Base-by-base conservation (phyloP, 2,888 invertebrate genomes). In the Harmothoe impar region DNA sequence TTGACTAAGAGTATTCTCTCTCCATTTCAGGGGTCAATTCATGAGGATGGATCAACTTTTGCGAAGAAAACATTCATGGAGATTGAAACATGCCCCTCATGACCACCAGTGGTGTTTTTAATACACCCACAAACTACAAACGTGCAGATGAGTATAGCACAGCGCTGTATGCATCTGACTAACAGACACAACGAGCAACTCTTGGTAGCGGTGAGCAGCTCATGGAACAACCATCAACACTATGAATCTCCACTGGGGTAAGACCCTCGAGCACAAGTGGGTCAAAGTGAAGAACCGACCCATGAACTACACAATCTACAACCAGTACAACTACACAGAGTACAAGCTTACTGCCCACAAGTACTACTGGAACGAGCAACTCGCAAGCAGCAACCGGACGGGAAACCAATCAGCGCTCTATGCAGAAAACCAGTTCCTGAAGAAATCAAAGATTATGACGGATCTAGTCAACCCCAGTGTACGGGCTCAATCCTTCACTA, bases 401-500 rank as follows among this genome's bases (percentile, higher is more conserved):
- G 81, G 78, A 5, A 90, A 90, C 62, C 89, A 89, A 29, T 72
- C 89, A 20, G 77, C 72, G 0, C 51, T 54, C 15, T 78, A 78
- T 54, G 86, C 90, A 1, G 68, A 85, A 29, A 90, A 90, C 86
- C 90, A 90, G 68, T 90, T 90, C 52, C 72, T 86, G 25, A 90
- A 90, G 85, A 90, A 90, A 85, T 86, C 90, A 62, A 56, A 62
- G 51, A 86, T 90, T 29, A 52, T 90, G 90, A 85, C 90, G 84
- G 90, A 90, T 68, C 51, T 90, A 31, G 33, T 86, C 35, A 56
- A 85, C 33, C 62, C 81, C 35, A 84, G 84, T 33, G 90, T 90
- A 0, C 31, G 85, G 54, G 12, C 43, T 5, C 93, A 93, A 29
- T 92, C 93, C 29, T 92, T 92, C 56, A 92, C 93, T 23, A 93